These are phyloP conservation scores for Aphaenogaster floridana DNA, from an alignment of 1,140 invertebrate genomes.

Conservation along the genomic window DNA sequence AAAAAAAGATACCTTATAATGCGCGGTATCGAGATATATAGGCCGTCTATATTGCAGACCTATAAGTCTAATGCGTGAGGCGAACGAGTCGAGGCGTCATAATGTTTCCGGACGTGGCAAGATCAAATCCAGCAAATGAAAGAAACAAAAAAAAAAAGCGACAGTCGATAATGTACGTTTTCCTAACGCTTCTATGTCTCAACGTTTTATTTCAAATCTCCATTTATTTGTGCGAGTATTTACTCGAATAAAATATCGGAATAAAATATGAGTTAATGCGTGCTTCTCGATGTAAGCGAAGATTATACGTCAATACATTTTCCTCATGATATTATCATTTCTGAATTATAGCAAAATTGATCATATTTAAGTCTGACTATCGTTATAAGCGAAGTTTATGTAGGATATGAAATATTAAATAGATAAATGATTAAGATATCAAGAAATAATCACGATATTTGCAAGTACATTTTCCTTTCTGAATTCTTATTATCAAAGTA, in stretches of 20 bases:
- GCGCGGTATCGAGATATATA: slow-evolving; percentile 42
- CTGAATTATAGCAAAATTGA: slow-evolving; percentile 66
- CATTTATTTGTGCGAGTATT: slow-evolving; percentile 69
- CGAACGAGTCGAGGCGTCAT: slow-evolving; percentile 71
- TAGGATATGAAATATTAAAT: slow-evolving; percentile 43
- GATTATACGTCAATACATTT: slow-evolving; percentile 66
- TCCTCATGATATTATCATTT: slow-evolving; percentile 65
- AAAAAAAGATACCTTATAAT: slow-evolving; percentile 29
- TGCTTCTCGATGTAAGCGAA: slow-evolving; percentile 62
- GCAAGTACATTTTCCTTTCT: slow-evolving; percentile 48
- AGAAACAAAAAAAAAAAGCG: slow-evolving; percentile 68
- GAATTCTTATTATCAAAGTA: slow-evolving; percentile 37
- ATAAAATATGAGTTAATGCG: slow-evolving; percentile 53
- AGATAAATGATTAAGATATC: slow-evolving; percentile 55
- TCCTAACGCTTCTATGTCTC: slow-evolving; percentile 77
- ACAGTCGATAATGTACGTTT: slow-evolving; percentile 80
- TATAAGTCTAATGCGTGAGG: slow-evolving; percentile 78
- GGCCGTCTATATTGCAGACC: slow-evolving; percentile 76
- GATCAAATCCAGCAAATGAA: slow-evolving; percentile 70
- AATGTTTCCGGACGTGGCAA: slow-evolving; percentile 55
- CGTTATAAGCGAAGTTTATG: slow-evolving; percentile 47
- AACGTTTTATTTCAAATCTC: slow-evolving; percentile 67
- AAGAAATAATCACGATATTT: slow-evolving; percentile 52
- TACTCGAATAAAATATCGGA: slow-evolving; percentile 53
- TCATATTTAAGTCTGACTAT: slow-evolving; percentile 66